Conservation (phyloP, 2,113 vertebrate species). For the Guaruba guarouba region DNA sequence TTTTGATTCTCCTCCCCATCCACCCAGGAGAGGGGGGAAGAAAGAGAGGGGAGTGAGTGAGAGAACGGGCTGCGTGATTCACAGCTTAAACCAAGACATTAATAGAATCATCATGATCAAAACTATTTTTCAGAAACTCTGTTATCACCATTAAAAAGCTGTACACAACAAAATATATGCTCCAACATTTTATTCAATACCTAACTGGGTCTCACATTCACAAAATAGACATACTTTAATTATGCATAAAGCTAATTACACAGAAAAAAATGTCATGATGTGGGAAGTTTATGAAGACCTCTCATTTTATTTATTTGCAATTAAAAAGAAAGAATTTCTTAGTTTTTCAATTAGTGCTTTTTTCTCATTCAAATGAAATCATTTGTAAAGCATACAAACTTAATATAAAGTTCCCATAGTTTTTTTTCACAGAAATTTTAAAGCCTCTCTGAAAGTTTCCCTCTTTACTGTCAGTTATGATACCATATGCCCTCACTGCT, state of each 20-base stretch:
- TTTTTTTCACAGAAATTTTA: not conserved
- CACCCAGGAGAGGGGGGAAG: no score
- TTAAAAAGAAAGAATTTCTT: not conserved
- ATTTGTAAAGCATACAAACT: not conserved
- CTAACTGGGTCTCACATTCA: not conserved
- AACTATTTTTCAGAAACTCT: not conserved
- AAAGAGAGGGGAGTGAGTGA: no score
- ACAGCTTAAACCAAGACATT: no score
- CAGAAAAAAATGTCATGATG: not conserved
- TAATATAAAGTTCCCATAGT: not conserved
- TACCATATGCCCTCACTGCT: not conserved
- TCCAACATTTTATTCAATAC: not conserved
- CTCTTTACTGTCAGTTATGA: not conserved
- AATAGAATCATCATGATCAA: not conserved
- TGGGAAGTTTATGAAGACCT: constrained; percentile 1
- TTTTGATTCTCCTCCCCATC: no score
- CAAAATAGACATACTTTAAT: not conserved
- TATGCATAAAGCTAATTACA: not conserved
- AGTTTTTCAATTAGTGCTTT: not conserved
- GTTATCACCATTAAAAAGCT: not conserved
- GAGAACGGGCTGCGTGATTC: no score
- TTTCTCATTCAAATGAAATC: not conserved
- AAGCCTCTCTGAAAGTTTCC: not conserved
- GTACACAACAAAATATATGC: not conserved
- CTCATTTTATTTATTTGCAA: constrained; percentile 5